Percentiles rank a stretch among this genome's conserved stretches.
Conservation (phyloP, 2,888 invertebrate species). For the Tryphoninae sp. region DNA sequence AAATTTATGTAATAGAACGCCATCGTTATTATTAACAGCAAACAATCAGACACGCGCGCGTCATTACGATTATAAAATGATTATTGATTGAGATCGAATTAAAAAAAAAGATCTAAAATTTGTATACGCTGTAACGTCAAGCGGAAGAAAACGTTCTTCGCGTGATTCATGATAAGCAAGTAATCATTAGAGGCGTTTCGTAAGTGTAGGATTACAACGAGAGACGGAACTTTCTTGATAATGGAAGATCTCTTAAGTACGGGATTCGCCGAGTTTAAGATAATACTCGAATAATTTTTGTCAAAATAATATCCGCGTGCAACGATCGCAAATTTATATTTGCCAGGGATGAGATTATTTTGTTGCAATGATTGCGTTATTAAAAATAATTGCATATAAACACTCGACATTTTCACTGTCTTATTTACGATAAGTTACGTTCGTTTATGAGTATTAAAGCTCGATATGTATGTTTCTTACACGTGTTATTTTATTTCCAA, state of each 20-base stretch:
- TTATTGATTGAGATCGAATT: too few relatives aligned
- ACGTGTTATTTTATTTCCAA: background rate
- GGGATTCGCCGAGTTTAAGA: slow-evolving; percentile 5
- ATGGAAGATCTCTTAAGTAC: slow-evolving; percentile 12
- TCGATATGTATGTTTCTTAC: background rate
- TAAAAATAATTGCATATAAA: slow-evolving; percentile 1
- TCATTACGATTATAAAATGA: too few relatives aligned
- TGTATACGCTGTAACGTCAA: background rate
- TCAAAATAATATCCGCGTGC: slow-evolving; percentile 14
- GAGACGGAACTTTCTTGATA: slow-evolving; percentile 4
- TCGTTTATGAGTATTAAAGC: background rate
- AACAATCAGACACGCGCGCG: too few relatives aligned
- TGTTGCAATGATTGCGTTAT: slow-evolving; percentile 1
- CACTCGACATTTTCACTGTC: background rate
- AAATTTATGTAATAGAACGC: too few relatives aligned
- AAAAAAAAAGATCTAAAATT: too few relatives aligned
- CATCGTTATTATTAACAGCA: too few relatives aligned
- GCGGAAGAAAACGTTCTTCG: slow-evolving; percentile 10
- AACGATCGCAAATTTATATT: slow-evolving; percentile 4
- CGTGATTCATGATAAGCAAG: background rate
- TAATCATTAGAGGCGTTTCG: slow-evolving; percentile 3
- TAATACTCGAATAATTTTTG: slow-evolving; percentile 27
- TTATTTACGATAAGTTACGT: background rate
- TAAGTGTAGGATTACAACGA: slow-evolving; percentile 1
- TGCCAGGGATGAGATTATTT: background rate